Conservation (phyloP, 1,140 invertebrate species). For the Cephus cinctus region DNA sequence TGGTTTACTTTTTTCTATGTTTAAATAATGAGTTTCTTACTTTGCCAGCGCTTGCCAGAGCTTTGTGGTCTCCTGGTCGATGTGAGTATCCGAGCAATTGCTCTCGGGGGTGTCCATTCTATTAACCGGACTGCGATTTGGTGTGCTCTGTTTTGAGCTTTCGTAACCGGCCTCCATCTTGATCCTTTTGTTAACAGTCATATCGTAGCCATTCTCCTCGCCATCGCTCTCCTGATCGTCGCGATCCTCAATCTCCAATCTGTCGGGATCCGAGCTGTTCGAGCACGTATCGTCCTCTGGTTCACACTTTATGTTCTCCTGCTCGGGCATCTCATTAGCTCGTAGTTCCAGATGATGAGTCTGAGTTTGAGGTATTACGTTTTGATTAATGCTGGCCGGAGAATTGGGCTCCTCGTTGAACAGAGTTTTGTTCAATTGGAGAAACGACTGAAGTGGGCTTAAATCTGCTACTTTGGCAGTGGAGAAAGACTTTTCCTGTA, state of each 20-base stretch:
- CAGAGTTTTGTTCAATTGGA: slow-evolving; percentile 48
- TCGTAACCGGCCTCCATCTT: slow-evolving; percentile 36
- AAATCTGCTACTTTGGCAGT: slow-evolving; percentile 51
- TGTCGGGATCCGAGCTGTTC: slow-evolving; percentile 60
- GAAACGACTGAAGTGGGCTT: slow-evolving; percentile 46
- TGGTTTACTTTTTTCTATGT: too few relatives aligned
- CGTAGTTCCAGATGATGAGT: slow-evolving; percentile 45
- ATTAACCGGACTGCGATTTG: slow-evolving; percentile 48
- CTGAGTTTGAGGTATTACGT: slow-evolving; percentile 48
- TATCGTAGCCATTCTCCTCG: slow-evolving; percentile 52
- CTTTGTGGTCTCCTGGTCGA: slow-evolving; percentile 59
- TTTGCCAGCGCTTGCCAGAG: slow-evolving; percentile 60
- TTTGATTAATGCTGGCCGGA: slow-evolving; percentile 54
- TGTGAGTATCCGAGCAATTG: slow-evolving; percentile 58
- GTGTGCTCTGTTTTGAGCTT: slow-evolving; percentile 32
- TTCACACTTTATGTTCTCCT: slow-evolving; percentile 44
- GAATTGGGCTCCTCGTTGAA: slow-evolving; percentile 51
- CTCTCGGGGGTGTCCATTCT: slow-evolving; percentile 58
- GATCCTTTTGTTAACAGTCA: slow-evolving; percentile 44
- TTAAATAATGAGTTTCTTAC: slow-evolving; percentile 46
- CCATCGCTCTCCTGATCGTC: slow-evolving; percentile 44
- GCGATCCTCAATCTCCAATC: slow-evolving; percentile 56
- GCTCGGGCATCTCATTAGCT: slow-evolving; percentile 29
- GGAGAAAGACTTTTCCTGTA: slow-evolving; percentile 49
- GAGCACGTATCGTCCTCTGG: slow-evolving; percentile 53